Percentiles rank a stretch among this genome's conserved stretches.
These are phyloP conservation scores for Listrodromus nycthemerus DNA, from an alignment of 2,888 invertebrate species.

Conservation along the genomic window DNA sequence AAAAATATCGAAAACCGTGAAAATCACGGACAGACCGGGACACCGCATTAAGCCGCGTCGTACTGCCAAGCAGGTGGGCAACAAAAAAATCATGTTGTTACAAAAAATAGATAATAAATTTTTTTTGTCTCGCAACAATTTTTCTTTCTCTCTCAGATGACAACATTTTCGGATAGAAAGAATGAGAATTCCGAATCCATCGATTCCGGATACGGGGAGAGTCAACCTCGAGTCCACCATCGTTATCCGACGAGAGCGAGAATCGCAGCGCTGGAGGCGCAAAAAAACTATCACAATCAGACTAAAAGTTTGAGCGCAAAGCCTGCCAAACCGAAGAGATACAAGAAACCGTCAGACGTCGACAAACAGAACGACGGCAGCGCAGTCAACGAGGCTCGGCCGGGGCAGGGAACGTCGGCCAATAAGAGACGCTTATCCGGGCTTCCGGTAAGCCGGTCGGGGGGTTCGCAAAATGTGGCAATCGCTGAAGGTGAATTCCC, in stretches of 20 bases:
- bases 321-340: neutral
- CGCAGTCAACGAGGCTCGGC: constrained; percentile 9
- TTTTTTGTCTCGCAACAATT: too few species aligned
- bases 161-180: constrained; percentile 67
- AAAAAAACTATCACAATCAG: neutral
- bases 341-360: constrained; percentile 12
- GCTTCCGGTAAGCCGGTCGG: constrained; percentile 2
- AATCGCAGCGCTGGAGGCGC: neutral
- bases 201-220: constrained; percentile 6
- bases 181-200: constrained; percentile 62
- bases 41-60: constrained; percentile 75
- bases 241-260: constrained; percentile 19
- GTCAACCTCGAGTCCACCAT: neutral
- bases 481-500: constrained; percentile 68
- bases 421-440: constrained; percentile 24
- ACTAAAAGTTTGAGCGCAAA: neutral
- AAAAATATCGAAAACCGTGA: constrained; percentile 43
- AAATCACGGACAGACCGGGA: constrained; percentile 51
- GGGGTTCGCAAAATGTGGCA: constrained; percentile 8
- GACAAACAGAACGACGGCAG: constrained; percentile 68
- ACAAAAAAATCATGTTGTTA: constrained; percentile 14
- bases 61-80: constrained; percentile 62
- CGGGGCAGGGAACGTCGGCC: neutral
- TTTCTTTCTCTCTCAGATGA: constrained; percentile 69
- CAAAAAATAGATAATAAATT: too few species aligned